Evolutionary conservation across 2,797 vertebrate genomes (phyloP), one percentile per base, ranked within the genome.

Genomic region (Selene dorsalis): DNA sequence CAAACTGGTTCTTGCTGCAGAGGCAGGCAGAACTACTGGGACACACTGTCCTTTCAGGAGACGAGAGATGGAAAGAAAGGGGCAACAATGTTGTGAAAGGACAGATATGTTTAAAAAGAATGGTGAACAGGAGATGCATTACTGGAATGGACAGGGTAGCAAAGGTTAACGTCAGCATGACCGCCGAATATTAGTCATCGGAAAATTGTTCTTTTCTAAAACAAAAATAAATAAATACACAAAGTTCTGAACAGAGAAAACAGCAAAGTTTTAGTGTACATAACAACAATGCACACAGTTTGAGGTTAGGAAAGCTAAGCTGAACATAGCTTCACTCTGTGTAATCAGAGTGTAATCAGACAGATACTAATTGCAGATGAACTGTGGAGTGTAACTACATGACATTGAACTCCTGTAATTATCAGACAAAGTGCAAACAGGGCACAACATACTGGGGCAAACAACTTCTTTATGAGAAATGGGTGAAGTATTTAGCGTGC

Each of bases 401-500:
- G 48, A 50, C 20, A 68, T 68, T 2, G 1, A 52, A 8, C 26
- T 53, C n/a, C 2, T 26, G 3, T 59, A 61, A 50, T 62, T 56
- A 67, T 24, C 35, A 50, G 43, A 22, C 39, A 48, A 58, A 72
- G 45, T 48, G 26, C 43, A 63, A 74, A 72, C 53, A 38, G 30
- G 62, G 35, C 48, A 73, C n/a, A 71, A 58, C 39, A 80, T 17
- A 18, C 32, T 35, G 17, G 26, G n/a, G 4, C 6, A 60, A 70
- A 48, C 10, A 3, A 58, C 4, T 56, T 63, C 65, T 66, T 38
- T 62, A 68, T 74, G 43, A 53, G 20, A 60, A 65, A 75, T 63
- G 56, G 43, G 56, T 67, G 3, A 69, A 48, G 16, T 79, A 22
- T 73, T 68, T 57, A 32, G 45, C 78, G 61, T 86, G 69, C 86